A percentile compares a stretch with the other conserved stretches of the same genome.
Conservation (phyloP, 2,113 vertebrate species). For the Cyprinodon variegatus region DNA sequence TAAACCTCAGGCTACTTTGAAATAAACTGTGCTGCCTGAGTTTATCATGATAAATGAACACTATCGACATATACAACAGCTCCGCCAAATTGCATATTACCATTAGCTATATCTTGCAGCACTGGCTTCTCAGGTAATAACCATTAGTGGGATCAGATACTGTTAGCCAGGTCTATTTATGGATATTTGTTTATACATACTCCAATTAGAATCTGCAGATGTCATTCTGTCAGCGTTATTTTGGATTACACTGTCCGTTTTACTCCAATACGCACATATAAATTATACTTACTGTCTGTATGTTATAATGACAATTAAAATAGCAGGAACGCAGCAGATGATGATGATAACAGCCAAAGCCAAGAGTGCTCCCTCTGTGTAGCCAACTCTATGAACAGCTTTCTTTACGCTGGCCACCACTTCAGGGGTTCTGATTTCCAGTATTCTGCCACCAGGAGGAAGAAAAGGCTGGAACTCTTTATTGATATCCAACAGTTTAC, state of each 20-base stretch:
- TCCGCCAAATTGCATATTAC: background rate
- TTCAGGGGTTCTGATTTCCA: slow-evolving; percentile 94
- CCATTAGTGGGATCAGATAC: background rate
- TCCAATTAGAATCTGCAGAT: background rate
- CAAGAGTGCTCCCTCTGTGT: slow-evolving; percentile 92
- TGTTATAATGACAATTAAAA: slow-evolving; percentile 94
- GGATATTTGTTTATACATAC: background rate
- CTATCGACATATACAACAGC: background rate
- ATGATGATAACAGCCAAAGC: slow-evolving; percentile 97
- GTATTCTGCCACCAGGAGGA: slow-evolving; percentile 92
- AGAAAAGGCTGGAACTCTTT: slow-evolving; percentile 94
- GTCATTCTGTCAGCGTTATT: background rate
- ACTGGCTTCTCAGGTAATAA: background rate
- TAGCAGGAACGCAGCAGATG: slow-evolving; percentile 94
- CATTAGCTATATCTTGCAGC: background rate
- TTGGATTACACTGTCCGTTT: background rate
- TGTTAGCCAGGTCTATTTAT: slow-evolving; percentile 2
- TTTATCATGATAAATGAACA: background rate
- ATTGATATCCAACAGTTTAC: slow-evolving; percentile 96
- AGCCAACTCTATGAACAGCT: slow-evolving; percentile 89
- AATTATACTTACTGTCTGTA: slow-evolving; percentile 91
- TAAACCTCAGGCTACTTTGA: background rate
- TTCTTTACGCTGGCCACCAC: slow-evolving; percentile 94
- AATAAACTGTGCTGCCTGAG: background rate
- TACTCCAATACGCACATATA: background rate